Percentiles rank a stretch among this genome's conserved stretches.
phyloP scores from a whole-genome alignment of 2,888 invertebrate genomes.

The Galeruca laticollis region DNA sequence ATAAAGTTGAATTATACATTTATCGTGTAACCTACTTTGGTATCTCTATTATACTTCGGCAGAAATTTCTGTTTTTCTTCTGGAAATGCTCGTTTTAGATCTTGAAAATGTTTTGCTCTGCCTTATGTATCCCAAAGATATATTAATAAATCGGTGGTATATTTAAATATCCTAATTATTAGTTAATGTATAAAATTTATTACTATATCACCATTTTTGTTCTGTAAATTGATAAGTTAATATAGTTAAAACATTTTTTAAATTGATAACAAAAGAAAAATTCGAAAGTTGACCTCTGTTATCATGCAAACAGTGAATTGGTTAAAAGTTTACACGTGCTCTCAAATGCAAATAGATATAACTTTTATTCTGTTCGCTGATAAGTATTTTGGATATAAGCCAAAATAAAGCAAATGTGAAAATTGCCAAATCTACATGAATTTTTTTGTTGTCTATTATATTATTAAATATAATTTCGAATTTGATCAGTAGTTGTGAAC shows the following conservation, averaged over 20 bases:
- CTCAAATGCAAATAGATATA: slow-evolving; percentile 28
- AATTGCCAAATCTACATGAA: slow-evolving; percentile 22
- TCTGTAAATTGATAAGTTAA: slow-evolving; percentile 29
- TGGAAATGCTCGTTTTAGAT: too few species aligned
- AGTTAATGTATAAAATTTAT: slow-evolving; percentile 32
- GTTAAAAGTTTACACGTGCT: slow-evolving; percentile 37
- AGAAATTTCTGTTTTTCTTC: too few species aligned
- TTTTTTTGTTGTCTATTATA: slow-evolving; percentile 23
- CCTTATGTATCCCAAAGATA: too few species aligned
- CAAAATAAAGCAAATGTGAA: slow-evolving; percentile 23
- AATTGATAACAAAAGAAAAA: slow-evolving; percentile 37
- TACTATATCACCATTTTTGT: slow-evolving; percentile 20
- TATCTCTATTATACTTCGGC: too few species aligned
- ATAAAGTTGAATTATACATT: too few species aligned
- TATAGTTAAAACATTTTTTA: slow-evolving; percentile 28
- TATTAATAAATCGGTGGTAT: too few species aligned
- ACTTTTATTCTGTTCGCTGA: slow-evolving; percentile 24
- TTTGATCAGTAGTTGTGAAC: slow-evolving; percentile 20
- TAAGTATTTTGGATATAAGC: slow-evolving; percentile 30
- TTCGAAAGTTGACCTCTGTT: slow-evolving; percentile 37
- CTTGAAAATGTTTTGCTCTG: too few species aligned
- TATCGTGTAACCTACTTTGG: too few species aligned
- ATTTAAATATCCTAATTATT: slow-evolving; percentile 3
- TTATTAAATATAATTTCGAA: slow-evolving; percentile 2
- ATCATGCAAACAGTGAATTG: slow-evolving; percentile 34